Evolutionary conservation across 2,888 invertebrate genomes (phyloP), one percentile per base, ranked within the genome.

Genomic region (Ophion costatus): DNA sequence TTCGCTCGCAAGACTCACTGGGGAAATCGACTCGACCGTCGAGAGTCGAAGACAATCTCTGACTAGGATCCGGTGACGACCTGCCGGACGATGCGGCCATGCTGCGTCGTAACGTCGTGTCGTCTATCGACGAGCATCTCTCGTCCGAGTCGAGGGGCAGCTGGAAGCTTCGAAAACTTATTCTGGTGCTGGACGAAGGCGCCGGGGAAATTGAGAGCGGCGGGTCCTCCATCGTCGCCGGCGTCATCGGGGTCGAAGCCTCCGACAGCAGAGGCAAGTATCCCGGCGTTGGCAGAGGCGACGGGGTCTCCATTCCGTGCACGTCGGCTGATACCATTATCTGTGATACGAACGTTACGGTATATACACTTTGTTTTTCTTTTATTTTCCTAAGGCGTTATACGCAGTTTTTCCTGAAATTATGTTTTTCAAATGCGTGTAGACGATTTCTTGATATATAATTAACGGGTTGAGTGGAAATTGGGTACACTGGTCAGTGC

Each of bases 301-400:
- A 94, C 0, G 94, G 94, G 1, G 91, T 93, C 51, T 93, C 93
- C 90, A 93, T 91, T 57, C 91, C 92, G 87, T 94, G 94, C 24
- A 94, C 91, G 82, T 94, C 94, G 9, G 94, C 94, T 11, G 93
- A 93, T 17, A 94, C 93, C 91, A 94, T 92, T n/a, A 94, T 92
- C 93, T 94, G 87, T 17, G 80, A 86, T 67, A 82, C 20, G 29
- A 38, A 38, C 0, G 7, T 38, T 38, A 38, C 38, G 7, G 9
- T 38, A 9, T 3, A 38, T 38, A 38, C 38, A 69, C 24, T 61
- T 24, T 51, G 7, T n/a, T 66, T 64, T n/a, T n/a, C n/a, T n/a
- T n/a, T n/a, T n/a, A n/a, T n/a, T n/a, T n/a, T n/a, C n/a, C n/a
- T n/a, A n/a, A n/a, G n/a, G n/a, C n/a, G n/a, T n/a, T 24, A 24